Evolutionary conservation across 2,888 invertebrate species (phyloP).

Genomic region (Lochmaea crataegi): DNA sequence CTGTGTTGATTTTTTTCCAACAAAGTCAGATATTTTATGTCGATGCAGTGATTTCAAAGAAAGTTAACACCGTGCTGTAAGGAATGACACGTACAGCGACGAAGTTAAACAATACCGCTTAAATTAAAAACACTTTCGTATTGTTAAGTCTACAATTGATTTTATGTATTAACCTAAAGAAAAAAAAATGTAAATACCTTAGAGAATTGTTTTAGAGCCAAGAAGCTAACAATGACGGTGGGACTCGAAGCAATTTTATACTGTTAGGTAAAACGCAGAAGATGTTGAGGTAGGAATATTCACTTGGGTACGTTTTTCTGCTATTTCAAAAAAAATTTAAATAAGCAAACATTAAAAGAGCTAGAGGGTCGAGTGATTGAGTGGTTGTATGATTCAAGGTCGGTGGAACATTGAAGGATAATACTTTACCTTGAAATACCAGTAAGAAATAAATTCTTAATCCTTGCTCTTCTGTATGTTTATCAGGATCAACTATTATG

Average conservation of each 20-base stretch:
- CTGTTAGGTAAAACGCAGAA: background rate
- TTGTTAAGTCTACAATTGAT: slow-evolving; percentile 47
- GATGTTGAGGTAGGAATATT: no score
- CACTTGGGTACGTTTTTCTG: no score
- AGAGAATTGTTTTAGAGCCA: slow-evolving; percentile 27
- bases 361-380: no score
- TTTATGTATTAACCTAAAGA: slow-evolving; percentile 38
- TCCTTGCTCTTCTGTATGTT: no score
- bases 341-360: no score
- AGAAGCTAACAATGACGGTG: background rate
- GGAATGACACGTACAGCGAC: slow-evolving; percentile 44
- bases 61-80: slow-evolving; percentile 44
- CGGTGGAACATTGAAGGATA: no score
- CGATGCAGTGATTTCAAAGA: slow-evolving; percentile 42
- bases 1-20: slow-evolving; percentile 30
- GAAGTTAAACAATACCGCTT: slow-evolving; percentile 39
- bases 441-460: no score
- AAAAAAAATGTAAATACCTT: slow-evolving; percentile 41
- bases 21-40: slow-evolving; percentile 16
- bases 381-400: no score
- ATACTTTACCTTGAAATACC: no score
- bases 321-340: no score
- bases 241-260: background rate
- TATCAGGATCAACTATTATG: no score
- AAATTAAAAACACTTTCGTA: slow-evolving; percentile 42